Percentiles rank a stretch among this genome's conserved stretches.
Evolutionary conservation across 2,888 invertebrate species (phyloP).

Genomic region (Nezara viridula): DNA sequence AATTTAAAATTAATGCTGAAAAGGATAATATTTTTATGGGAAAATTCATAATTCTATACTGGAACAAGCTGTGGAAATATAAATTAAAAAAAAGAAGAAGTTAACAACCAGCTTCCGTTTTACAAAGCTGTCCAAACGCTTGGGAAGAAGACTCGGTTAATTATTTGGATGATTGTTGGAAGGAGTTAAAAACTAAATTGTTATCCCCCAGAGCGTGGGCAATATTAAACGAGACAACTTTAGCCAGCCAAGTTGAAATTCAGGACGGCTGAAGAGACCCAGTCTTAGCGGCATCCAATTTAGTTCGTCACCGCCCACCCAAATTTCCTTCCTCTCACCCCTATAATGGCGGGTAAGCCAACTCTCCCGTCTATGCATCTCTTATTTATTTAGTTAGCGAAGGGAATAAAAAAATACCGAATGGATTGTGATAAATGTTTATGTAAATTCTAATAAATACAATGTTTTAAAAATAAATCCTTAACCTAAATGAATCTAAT

Average conservation of each 20-base stretch:
- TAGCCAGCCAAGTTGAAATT: background rate
- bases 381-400: background rate
- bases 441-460: no score
- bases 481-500: no score
- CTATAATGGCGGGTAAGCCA: background rate
- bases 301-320: background rate
- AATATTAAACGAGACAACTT: slow-evolving; percentile 9
- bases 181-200: slow-evolving; percentile 9
- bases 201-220: background rate
- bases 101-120: no score
- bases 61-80: no score
- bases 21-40: no score
- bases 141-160: background rate
- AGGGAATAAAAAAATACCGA: no score
- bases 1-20: no score
- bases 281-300: background rate
- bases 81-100: no score
- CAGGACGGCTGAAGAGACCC: background rate
- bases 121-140: background rate
- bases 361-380: background rate
- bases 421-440: no score
- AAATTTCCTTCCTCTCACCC: background rate
- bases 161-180: background rate
- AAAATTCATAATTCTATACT: no score
- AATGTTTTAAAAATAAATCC: no score